Base-by-base conservation (phyloP, 2,797 vertebrate genomes). In the Amblyraja radiata region DNA sequence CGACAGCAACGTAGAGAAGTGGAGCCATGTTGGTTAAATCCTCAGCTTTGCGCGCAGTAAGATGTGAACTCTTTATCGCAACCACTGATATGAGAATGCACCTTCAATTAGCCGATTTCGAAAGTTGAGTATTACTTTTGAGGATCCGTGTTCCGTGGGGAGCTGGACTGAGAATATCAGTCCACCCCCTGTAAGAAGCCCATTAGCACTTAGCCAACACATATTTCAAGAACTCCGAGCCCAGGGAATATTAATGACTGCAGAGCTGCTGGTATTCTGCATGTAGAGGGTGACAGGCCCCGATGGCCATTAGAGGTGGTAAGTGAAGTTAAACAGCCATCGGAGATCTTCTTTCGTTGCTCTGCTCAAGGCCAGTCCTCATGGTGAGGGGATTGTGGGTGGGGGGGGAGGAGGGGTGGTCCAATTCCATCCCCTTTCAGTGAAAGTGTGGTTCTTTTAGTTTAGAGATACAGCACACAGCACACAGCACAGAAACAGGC, bases 181-280 rank as follows among this genome's bases (percentile, higher is more conserved):
- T 18, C 36, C 78, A 39, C 78, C 36, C 21, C 78, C 78, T 79
- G 39, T 39, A 36, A 79, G 32, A n/a, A 78, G 77, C 77, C 77
- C 77, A 78, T 78, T 78, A 88, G 84, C 84, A 65, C 61, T 88
- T 63, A 32, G n/a, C 84, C n/a, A 28, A 88, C 61, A 88, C 25
- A 83, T 83, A 88, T 88, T 88, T 88, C 84, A 63, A 65, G 28
- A n/a, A 8, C 14, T 65, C 58, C 7, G 84, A 4, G n/a, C n/a
- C 14, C 61, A 63, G 61, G 61, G 61, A 88, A 65, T 88, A 88
- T 1, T 63, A 32, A 18, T 86, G 58, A 86, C 58, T 86, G 83
- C 83, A 63, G 46, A 7, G 10, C 58, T 86, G 28, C n/a, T 86
- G 25, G 83, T 6, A 58, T 86, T 86, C 28, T 28, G 58, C 61